Evolutionary conservation across 2,888 invertebrate genomes (phyloP), one percentile per base, ranked within the genome.

Genomic region (Linnaemya vulpina): DNA sequence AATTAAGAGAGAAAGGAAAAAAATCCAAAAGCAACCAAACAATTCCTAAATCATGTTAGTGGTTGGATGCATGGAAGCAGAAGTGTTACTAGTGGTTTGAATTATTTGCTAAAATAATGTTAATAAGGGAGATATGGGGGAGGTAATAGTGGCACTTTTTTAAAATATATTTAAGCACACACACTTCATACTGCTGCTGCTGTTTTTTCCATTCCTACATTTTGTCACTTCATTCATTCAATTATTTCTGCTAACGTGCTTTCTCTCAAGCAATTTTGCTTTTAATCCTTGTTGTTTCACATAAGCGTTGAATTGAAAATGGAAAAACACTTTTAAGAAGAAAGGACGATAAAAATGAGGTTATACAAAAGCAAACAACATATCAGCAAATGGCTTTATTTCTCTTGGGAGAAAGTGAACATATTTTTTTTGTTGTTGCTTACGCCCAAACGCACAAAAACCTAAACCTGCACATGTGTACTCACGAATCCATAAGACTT

Each of bases 341-440:
- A 40, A 43, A 30, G 1, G 22, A 20, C 46, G 20, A 17, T 3
- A 53, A 15, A 40, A 65, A 75, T 20, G 11, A 40, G 30, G 46
- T 35, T 35, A 15, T 73, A 25, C 46, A 53, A 67, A 67, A 73
- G 68, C 25, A 83, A 77, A 77, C 77, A n/a, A n/a, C n/a, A n/a
- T 83, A 73, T 62, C 65, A 77, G 77, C 83, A 83, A 83, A 83
- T 83, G 83, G 60, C 78, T 83, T 70, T 63, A 68, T 83, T 78
- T 83, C 83, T 70, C 62, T 22, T 75, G 53, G 58, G 73, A 75
- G 30, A 70, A 51, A 70, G 40, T 70, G 62, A 70, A 0, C 55
- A 40, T 17, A 17, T n/a, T 60, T 60, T 25, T 53, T 49, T 30
- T 30, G 30, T 30, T 30, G 30, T 30, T 30, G 17, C 3, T 9